A percentile compares a stretch with the other conserved stretches of the same genome.
Evolutionary conservation across 2,113 vertebrate genomes (phyloP).

Genomic region (Perognathus longimembris): DNA sequence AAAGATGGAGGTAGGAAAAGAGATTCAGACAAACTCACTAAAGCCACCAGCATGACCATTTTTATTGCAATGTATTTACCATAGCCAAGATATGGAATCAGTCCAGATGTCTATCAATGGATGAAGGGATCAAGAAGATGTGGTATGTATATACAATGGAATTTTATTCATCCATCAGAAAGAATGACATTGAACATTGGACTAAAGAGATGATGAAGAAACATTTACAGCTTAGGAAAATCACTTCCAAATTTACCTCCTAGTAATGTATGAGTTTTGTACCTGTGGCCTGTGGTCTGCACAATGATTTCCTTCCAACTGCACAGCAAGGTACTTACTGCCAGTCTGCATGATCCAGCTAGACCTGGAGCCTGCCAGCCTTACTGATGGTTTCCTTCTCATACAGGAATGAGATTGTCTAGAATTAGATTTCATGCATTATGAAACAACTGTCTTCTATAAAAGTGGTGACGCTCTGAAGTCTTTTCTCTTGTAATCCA

Average conservation of each 20-base stretch:
- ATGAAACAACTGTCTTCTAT: conserved; percentile 29
- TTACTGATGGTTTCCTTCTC: conserved; percentile 1
- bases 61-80: too few species aligned
- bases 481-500: conserved; percentile 20
- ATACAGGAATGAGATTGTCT: neutral
- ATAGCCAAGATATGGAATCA: too few species aligned
- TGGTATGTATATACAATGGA: too few species aligned
- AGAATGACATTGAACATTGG: too few species aligned
- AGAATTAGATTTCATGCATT: neutral
- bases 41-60: too few species aligned
- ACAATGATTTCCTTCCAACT: neutral
- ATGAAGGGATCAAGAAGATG: too few species aligned
- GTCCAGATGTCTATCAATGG: too few species aligned
- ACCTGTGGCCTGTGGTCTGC: neutral
- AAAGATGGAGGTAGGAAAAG: too few species aligned
- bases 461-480: neutral
- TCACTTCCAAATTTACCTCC: neutral
- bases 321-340: neutral
- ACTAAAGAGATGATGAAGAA: neutral
- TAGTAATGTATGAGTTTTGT: neutral
- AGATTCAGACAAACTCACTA: too few species aligned
- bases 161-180: too few species aligned
- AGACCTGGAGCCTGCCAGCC: neutral
- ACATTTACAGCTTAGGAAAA: conserved; percentile 42
- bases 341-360: neutral